A percentile compares a stretch with the other conserved stretches of the same genome.
phyloP scores from a whole-genome alignment of 2,797 vertebrate species.

The Benthosema pterotum region DNA sequence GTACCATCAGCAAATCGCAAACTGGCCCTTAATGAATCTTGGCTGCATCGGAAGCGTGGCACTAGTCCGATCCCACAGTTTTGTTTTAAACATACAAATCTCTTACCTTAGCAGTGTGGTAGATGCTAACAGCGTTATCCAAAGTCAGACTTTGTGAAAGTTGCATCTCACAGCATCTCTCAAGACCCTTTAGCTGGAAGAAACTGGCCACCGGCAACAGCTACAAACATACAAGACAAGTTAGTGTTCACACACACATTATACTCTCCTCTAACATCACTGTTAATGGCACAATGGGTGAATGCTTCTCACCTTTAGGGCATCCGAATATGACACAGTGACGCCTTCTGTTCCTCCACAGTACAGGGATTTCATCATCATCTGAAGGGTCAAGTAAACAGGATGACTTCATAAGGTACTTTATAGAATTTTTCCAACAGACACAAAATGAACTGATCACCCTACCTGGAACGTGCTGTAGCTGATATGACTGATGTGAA shows the following conservation, averaged over 20 bases:
- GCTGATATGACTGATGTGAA: slow-evolving; percentile 91
- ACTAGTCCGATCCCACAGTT: too few species aligned
- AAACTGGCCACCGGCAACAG: slow-evolving; percentile 86
- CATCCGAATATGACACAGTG: slow-evolving; percentile 81
- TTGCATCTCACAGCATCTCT: slow-evolving; percentile 88
- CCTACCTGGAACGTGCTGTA: slow-evolving; percentile 90
- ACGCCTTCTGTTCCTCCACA: slow-evolving; percentile 88
- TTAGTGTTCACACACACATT: too few species aligned
- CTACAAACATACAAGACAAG: slow-evolving; percentile 56
- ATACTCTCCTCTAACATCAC: too few species aligned
- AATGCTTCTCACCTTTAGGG: slow-evolving; percentile 84
- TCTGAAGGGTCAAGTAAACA: slow-evolving; percentile 58
- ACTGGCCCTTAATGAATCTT: too few species aligned
- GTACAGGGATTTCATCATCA: slow-evolving; percentile 94
- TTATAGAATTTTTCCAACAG: too few species aligned
- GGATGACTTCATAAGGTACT: neutral
- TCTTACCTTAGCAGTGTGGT: slow-evolving; percentile 87
- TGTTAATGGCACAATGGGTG: neutral
- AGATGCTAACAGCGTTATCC: slow-evolving; percentile 83
- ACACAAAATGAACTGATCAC: neutral
- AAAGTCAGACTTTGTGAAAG: slow-evolving; percentile 84
- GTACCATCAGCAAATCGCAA: too few species aligned
- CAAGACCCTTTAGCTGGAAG: slow-evolving; percentile 88
- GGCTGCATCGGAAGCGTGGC: too few species aligned
- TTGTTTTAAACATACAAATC: neutral